A percentile compares a stretch with the other conserved stretches of the same genome.
Conservation (phyloP, 1,140 invertebrate species). For the Apolygus lucorum region DNA sequence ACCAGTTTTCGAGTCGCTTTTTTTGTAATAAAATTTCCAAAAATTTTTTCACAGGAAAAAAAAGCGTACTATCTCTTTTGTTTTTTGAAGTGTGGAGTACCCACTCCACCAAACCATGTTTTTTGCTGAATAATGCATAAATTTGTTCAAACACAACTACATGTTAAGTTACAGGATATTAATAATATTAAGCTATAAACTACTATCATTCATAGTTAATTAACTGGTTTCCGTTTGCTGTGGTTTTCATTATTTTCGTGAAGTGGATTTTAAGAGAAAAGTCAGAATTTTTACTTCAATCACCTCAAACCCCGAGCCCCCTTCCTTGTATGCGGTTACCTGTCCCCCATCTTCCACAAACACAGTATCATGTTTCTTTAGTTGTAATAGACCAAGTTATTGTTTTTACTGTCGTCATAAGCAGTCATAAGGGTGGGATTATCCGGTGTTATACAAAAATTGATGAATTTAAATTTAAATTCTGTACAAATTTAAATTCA, state of each 20-base stretch:
- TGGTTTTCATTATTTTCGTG: constrained; percentile 22
- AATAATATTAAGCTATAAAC: constrained; percentile 23
- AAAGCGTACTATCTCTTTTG: not conserved
- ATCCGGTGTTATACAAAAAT: not conserved
- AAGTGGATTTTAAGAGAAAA: not conserved
- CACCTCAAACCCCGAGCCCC: not conserved
- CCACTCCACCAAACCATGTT: not conserved
- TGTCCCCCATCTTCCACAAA: not conserved
- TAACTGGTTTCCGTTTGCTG: constrained; percentile 23
- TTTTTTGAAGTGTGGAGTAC: not conserved
- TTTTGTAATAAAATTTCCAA: constrained; percentile 10
- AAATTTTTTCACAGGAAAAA: not conserved
- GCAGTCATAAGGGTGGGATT: constrained; percentile 10
- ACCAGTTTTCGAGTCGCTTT: constrained; percentile 1
- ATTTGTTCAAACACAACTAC: constrained; percentile 18
- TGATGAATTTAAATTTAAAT: not conserved
- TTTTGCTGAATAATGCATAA: not conserved
- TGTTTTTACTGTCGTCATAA: constrained; percentile 4
- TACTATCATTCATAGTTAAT: constrained; percentile 17
- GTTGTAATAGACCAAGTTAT: constrained; percentile 14
- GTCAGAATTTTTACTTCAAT: constrained; percentile 1
- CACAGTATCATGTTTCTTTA: not conserved
- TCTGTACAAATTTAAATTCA: not conserved
- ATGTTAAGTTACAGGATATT: constrained; percentile 26
- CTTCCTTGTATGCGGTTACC: not conserved